These are phyloP conservation scores for Thelaira solivaga DNA, from an alignment of 2,888 invertebrate genomes.

Conservation along the genomic window DNA sequence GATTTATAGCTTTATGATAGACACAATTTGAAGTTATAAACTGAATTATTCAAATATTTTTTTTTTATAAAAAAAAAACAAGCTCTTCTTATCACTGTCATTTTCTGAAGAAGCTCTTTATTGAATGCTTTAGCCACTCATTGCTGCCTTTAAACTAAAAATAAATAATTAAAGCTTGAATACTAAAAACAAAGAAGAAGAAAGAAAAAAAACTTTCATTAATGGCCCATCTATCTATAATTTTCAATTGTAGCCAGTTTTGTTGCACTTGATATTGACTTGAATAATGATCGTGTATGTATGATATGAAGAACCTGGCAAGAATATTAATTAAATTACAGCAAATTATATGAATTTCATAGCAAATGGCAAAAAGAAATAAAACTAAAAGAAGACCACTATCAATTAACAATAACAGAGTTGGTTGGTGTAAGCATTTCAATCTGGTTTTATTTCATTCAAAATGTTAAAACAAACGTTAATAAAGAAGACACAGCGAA, in stretches of 20 bases:
- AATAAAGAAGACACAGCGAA: neutral
- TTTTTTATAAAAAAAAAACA: too few relatives aligned
- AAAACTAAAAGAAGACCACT: neutral
- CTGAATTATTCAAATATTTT: too few relatives aligned
- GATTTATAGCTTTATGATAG: too few relatives aligned
- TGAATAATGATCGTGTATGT: neutral
- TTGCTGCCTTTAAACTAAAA: too few relatives aligned
- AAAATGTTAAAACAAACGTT: neutral
- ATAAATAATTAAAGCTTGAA: neutral
- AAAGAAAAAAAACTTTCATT: conserved; percentile 41
- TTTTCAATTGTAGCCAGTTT: conserved; percentile 2
- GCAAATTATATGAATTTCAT: conserved; percentile 4
- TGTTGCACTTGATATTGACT: neutral
- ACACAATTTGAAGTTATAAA: too few relatives aligned
- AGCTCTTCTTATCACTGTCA: neutral
- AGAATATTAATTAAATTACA: conserved; percentile 26
- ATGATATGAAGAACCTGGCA: neutral
- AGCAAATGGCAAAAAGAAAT: neutral
- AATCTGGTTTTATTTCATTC: conserved; percentile 9
- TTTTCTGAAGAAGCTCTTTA: too few relatives aligned
- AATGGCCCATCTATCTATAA: neutral
- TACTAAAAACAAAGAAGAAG: too few relatives aligned
- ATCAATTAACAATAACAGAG: neutral
- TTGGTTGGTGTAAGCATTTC: neutral
- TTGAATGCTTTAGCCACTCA: too few relatives aligned